Base-by-base conservation (phyloP, 2,113 vertebrate genomes). In the Lasiurus borealis region DNA sequence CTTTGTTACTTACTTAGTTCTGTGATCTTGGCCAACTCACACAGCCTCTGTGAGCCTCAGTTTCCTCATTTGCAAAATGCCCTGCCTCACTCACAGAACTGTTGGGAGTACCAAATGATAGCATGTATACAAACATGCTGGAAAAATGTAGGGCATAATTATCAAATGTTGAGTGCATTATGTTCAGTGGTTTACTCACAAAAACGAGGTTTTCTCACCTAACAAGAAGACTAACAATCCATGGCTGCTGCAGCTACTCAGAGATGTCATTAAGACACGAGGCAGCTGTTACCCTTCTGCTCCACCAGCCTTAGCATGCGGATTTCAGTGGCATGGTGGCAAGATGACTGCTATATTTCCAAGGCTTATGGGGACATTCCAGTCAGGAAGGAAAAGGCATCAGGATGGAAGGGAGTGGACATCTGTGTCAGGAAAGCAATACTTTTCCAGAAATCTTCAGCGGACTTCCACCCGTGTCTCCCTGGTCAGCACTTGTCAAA, bases 21-120 rank as follows among this genome's bases (percentile, higher is more conserved):
- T 94, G 25, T 76, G 48, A 46, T 34, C 57, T 85, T 57, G 23
- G 40, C 23, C 57, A 94, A 82, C 23, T 69, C 40, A 77, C 21
- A 6, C 46, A 88, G 71, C n/a, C 46, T 87, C 68, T 25, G 54
- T 93, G 68, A 86, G 36, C 29, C 18, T 90, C 69, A 59, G 44
- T 88, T 85, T 85, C 66, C 73, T 93, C 54, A 16, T 81, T 69
- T 91, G 57, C 25, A 84, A 95, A 78, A 31, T 85, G 4, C 36
- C 18, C 25, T 73, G 40, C 40, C 44, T 46, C 12, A 6, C 48
- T 81, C 50, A 40, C 4, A 71, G 59, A 52, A 21, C 8, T 85
- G 57, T 76, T 54, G 46, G 18, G 76, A 85, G 6, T 23, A 34
- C 78, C 54, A 27, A 25, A 85, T 14, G 46, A 57, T 36, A 80